Percentiles rank a stretch among this genome's conserved stretches.
These are phyloP conservation scores for Artemia franciscana DNA, from an alignment of 1,140 invertebrate species.

Conservation along the genomic window DNA sequence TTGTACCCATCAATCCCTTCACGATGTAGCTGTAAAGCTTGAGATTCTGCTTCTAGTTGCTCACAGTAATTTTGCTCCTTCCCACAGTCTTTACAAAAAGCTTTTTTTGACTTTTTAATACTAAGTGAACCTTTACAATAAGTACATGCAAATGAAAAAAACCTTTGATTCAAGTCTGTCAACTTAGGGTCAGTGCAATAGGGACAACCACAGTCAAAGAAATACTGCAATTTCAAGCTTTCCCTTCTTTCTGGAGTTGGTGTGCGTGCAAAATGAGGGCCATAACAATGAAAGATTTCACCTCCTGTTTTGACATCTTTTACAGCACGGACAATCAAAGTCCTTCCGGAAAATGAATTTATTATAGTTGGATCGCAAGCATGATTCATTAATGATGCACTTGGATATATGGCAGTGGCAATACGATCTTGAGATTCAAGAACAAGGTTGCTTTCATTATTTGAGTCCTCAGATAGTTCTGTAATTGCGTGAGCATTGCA, in stretches of 20 bases:
- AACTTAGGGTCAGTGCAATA: constrained; percentile 26
- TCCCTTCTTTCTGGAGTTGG: constrained; percentile 28
- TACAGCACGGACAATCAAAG: constrained; percentile 29
- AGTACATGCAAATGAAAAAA: not conserved
- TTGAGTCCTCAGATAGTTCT: constrained; percentile 17
- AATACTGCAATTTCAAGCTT: constrained; percentile 37
- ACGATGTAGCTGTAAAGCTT: constrained; percentile 15
- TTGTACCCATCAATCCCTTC: constrained; percentile 17
- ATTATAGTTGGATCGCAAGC: constrained; percentile 62
- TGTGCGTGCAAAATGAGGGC: constrained; percentile 37
- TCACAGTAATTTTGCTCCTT: constrained; percentile 13
- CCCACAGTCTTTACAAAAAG: constrained; percentile 17
- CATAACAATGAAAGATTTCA: constrained; percentile 53
- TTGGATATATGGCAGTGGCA: constrained; percentile 61
- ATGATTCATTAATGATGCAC: constrained; percentile 75
- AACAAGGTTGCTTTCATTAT: constrained; percentile 3
- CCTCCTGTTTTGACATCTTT: constrained; percentile 26
- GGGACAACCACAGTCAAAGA: constrained; percentile 38
- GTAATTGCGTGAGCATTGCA: constrained; percentile 53
- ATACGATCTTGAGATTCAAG: constrained; percentile 29
- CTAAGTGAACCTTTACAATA: not conserved
- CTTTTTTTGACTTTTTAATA: constrained; percentile 4
- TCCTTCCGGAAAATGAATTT: constrained; percentile 30
- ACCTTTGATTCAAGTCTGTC: constrained; percentile 20
- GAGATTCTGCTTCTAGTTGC: constrained; percentile 15